phyloP scores from a whole-genome alignment of 2,113 vertebrate species.

The Paradoxurus hermaphroditus region DNA sequence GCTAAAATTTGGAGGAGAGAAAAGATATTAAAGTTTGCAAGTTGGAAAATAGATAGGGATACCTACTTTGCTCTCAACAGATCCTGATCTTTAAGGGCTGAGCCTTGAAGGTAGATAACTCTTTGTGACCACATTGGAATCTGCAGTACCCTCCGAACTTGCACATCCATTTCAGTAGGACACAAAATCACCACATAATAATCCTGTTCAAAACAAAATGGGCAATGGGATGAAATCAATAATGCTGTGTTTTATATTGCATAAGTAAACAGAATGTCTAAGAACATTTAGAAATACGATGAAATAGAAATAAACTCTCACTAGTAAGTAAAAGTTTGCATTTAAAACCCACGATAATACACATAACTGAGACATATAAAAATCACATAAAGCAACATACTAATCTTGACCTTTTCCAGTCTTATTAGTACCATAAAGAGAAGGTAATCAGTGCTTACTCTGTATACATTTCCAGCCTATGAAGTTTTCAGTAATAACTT shows the following conservation, averaged over 20 bases:
- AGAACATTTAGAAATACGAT: not conserved
- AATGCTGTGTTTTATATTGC: not conserved
- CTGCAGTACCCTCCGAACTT: conserved; percentile 89
- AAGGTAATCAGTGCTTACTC: not conserved
- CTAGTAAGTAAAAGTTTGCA: not conserved
- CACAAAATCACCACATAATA: conserved; percentile 91
- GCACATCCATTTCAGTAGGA: conserved; percentile 89
- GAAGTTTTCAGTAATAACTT: not conserved
- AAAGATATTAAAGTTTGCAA: not conserved
- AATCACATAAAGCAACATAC: not conserved
- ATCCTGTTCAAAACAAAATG: conserved; percentile 81
- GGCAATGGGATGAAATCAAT: not conserved
- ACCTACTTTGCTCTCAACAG: conserved; percentile 90
- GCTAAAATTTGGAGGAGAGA: not conserved
- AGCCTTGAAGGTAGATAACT: conserved; percentile 90
- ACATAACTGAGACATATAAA: not conserved
- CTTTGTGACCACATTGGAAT: conserved; percentile 92
- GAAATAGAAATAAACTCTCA: not conserved
- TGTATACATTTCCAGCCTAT: not conserved
- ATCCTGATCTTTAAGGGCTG: conserved; percentile 91
- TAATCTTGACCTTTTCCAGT: not conserved
- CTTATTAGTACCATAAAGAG: not conserved
- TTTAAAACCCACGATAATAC: not conserved
- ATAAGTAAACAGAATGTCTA: not conserved
- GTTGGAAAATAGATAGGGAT: not conserved